Evolutionary conservation across 2,113 vertebrate genomes (phyloP).

Genomic region (Nothoprocta pentlandii): DNA sequence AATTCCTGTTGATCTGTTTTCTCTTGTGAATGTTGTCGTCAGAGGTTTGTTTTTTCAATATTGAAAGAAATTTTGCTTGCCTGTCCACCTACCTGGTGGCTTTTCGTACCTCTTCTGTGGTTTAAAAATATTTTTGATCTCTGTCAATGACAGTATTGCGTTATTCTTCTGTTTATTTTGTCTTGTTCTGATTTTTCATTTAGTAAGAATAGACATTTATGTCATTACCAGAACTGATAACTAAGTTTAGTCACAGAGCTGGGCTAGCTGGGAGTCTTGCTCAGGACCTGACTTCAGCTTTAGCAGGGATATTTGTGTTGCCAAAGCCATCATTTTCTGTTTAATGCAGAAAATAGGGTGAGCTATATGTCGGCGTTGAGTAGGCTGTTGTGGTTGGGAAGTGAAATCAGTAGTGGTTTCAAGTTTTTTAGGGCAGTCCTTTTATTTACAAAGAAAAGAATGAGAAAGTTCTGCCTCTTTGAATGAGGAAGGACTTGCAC

Average conservation of each 20-base stretch:
- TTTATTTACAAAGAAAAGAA: background rate
- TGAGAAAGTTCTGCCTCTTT: background rate
- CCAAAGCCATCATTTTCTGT: background rate
- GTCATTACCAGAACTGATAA: background rate
- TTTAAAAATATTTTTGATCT: background rate
- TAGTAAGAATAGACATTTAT: background rate
- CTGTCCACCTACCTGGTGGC: background rate
- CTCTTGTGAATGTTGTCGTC: background rate
- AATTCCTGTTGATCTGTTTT: background rate
- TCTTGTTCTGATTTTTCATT: background rate
- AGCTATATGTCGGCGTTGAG: background rate
- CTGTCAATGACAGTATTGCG: background rate
- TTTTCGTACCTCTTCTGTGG: background rate
- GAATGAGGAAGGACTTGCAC: background rate
- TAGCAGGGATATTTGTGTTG: background rate
- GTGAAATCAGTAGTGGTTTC: background rate
- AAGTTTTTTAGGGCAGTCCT: background rate
- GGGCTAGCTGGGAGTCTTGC: background rate
- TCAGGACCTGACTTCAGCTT: background rate
- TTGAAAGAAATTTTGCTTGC: background rate
- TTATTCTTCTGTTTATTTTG: background rate
- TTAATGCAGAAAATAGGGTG: background rate
- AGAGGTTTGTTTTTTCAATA: background rate
- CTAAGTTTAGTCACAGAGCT: background rate
- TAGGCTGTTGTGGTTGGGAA: background rate